Evolutionary conservation across 1,140 invertebrate genomes (phyloP).

Genomic region (Drosophila punjabiensis): DNA sequence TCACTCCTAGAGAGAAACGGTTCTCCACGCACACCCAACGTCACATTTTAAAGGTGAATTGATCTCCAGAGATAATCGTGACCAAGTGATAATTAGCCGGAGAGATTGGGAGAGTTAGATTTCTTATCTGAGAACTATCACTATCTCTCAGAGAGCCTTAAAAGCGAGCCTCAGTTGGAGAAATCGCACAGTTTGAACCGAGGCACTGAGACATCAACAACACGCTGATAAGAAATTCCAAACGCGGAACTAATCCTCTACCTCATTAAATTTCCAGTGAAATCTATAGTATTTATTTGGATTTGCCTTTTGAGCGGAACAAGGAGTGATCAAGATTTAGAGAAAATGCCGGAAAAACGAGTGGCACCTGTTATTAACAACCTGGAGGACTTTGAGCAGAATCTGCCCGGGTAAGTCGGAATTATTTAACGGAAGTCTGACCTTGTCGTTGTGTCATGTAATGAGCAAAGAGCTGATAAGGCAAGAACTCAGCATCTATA

Average conservation of each 20-base stretch:
- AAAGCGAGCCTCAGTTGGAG: slow-evolving; percentile 17
- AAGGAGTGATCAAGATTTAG: slow-evolving; percentile 19
- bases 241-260: slow-evolving; percentile 39
- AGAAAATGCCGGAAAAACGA: slow-evolving; percentile 71
- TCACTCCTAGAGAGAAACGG: not conserved
- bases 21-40: not conserved
- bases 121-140: slow-evolving; percentile 32
- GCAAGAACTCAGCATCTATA: not conserved
- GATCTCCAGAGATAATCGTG: slow-evolving; percentile 6
- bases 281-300: slow-evolving; percentile 4
- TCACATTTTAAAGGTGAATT: slow-evolving; percentile 10
- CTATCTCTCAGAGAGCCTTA: slow-evolving; percentile 22
- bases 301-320: slow-evolving; percentile 16
- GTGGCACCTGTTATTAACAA: slow-evolving; percentile 64
- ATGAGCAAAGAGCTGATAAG: slow-evolving; percentile 59
- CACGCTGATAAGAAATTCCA: slow-evolving; percentile 25
- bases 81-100: slow-evolving; percentile 8
- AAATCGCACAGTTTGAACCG: slow-evolving; percentile 31
- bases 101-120: slow-evolving; percentile 12
- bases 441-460: slow-evolving; percentile 69
- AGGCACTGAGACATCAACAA: slow-evolving; percentile 32
- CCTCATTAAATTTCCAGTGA: slow-evolving; percentile 44
- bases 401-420: slow-evolving; percentile 71
- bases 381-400: slow-evolving; percentile 69
- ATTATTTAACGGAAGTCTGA: slow-evolving; percentile 36